Evolutionary conservation across 2,888 invertebrate genomes (phyloP), one percentile per base, ranked within the genome.

Genomic region (Oscheius sp.): DNA sequence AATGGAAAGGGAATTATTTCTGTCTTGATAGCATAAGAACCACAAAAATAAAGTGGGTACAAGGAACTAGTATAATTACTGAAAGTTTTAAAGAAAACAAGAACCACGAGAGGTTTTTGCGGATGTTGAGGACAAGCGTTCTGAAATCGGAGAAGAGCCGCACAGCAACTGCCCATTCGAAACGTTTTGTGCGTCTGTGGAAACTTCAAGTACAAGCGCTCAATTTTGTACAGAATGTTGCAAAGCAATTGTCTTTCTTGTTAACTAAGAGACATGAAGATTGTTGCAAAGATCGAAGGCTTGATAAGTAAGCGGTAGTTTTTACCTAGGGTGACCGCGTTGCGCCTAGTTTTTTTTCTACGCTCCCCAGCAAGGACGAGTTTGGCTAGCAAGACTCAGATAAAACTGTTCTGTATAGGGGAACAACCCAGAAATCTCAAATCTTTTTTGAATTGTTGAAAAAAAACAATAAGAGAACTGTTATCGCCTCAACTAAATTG

Each of bases 71-170:
- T 27, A 52, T 12, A 12, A 23, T 48, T 48, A 25, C 48, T 48
- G 17, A 17, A 27, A 52, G 52, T n/a, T 55, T 20, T 6, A 55
- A 55, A 20, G 20, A 55, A 55, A 34, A 55, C 17, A 20, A n/a
- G 55, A 55, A 17, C 10, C 34, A 34, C 55, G n/a, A 55, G 55
- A 23, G 34, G 61, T 61, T 61, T 61, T 61, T 61, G 61, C 61
- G 45, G 45, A 34, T 37, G 55, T 37, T 55, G 33, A 33, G 61
- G 45, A 61, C 61, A 45, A 61, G 45, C 42, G 61, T 61, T 61
- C 61, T 61, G 61, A 45, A 61, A 61, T 45, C 61, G 61, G 61
- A 61, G 61, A 39, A 39, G 27, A 29, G 61, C 61, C 61, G 61
- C 61, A 61, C 61, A 45, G 61, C 61, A 61, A 39, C 61, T 61